phyloP scores from a whole-genome alignment of 2,797 vertebrate genomes.

The Argya squamiceps region DNA sequence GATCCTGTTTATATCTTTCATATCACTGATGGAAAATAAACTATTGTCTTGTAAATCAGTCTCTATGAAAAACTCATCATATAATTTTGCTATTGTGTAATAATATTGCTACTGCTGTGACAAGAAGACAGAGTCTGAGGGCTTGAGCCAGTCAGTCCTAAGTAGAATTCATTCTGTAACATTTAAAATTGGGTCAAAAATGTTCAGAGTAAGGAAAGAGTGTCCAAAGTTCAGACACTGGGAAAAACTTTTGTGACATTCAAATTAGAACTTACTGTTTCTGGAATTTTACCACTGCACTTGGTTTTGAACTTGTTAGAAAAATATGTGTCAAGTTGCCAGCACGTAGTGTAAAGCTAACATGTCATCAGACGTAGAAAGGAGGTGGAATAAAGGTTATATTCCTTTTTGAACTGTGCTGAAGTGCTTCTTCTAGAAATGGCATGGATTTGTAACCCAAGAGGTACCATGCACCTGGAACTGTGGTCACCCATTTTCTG shows the following conservation, averaged over 20 bases:
- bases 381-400: background rate
- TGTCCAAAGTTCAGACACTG: background rate
- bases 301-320: background rate
- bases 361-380: background rate
- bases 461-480: background rate
- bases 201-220: background rate
- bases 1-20: background rate
- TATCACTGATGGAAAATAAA: slow-evolving; percentile 1
- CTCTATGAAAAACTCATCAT: background rate
- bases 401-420: background rate
- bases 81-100: background rate
- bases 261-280: background rate
- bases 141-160: background rate
- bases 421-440: background rate
- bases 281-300: background rate
- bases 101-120: background rate
- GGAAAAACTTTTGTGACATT: background rate
- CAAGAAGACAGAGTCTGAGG: background rate
- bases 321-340: background rate
- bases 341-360: background rate
- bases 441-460: background rate
- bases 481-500: background rate
- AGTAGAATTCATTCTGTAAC: background rate
- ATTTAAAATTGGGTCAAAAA: background rate
- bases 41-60: background rate